These are phyloP conservation scores for Polypedilum pembai DNA, from an alignment of 1,140 invertebrate genomes.

Conservation along the genomic window DNA sequence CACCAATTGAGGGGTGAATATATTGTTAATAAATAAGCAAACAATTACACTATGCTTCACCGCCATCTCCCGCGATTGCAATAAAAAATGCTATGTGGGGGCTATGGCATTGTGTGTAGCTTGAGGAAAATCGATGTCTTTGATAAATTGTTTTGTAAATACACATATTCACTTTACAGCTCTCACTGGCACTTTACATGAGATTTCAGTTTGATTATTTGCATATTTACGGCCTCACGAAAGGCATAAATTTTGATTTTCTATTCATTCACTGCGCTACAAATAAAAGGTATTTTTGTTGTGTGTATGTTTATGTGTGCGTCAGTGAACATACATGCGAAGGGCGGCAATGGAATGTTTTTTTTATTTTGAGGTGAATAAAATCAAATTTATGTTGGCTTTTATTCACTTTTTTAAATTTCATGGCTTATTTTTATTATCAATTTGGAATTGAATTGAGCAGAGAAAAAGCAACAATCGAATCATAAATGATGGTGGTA, in stretches of 20 bases:
- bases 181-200: constrained; percentile 12
- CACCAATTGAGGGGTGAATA: neutral
- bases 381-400: constrained; percentile 18
- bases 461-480: neutral
- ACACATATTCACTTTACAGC: constrained; percentile 14
- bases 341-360: constrained; percentile 1
- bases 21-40: neutral
- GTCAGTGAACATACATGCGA: neutral
- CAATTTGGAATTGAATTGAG: constrained; percentile 1
- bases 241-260: constrained; percentile 27
- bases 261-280: neutral
- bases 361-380: neutral
- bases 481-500: neutral
- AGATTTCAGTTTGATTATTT: constrained; percentile 26
- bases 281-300: too few relatives aligned
- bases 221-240: constrained; percentile 23
- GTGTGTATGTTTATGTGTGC: neutral
- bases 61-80: too few relatives aligned
- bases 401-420: neutral
- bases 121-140: constrained; percentile 6
- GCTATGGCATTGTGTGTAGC: neutral
- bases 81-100: too few relatives aligned
- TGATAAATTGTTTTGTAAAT: constrained; percentile 27
- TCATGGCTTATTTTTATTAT: constrained; percentile 19
- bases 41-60: neutral